Base-by-base conservation (phyloP, 2,888 invertebrate genomes). In the Osmoderma eremita region DNA sequence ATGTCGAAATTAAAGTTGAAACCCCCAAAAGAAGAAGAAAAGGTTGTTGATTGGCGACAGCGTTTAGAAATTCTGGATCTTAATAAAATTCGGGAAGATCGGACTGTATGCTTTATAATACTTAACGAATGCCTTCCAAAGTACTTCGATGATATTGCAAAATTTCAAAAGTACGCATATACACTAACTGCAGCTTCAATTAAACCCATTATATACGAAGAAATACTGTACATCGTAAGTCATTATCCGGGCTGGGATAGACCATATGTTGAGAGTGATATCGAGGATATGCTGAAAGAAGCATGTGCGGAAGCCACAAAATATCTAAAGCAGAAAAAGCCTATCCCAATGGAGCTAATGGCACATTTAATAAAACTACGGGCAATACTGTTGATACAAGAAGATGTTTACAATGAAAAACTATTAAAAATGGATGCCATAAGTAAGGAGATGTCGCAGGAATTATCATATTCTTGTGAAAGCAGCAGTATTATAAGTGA, bases 161-260 rank as follows among this genome's bases (percentile, higher is more conserved):
- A 61, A 24, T 61, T 65, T 17, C 64, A 68, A 50, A 20, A 53
- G n/a, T 41, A 51, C 17, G 50, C 45, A 5, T 68, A 68, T 38
- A 18, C 18, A n/a, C 12, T 22, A n/a, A 45, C 36, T 5, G 17
- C 30, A 1, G 20, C 22, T 12, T 15, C 51, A 12, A 36, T 68
- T 2, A 64, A 65, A 42, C 64, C 64, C 12, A 54, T 68, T 22
- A 68, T 68, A 42, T 68, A 61, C 41, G 68, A 68, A 53, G 68
- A 68, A 51, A 58, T 68, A 13, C 41, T 65, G 10, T 68, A 65
- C 48, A 51, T 68, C 42, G 61, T 68, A 49, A 68, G 42, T 36
- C 64, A 68, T 48, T 68, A 68, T 24, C 68, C 68, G 12, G 68
- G 39, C 3, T 68, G 68, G 68, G 45, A 45, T 20, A 56, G 68